Evolutionary conservation across 2,888 invertebrate species (phyloP).

Genomic region (Dicranocentrus wangi): DNA sequence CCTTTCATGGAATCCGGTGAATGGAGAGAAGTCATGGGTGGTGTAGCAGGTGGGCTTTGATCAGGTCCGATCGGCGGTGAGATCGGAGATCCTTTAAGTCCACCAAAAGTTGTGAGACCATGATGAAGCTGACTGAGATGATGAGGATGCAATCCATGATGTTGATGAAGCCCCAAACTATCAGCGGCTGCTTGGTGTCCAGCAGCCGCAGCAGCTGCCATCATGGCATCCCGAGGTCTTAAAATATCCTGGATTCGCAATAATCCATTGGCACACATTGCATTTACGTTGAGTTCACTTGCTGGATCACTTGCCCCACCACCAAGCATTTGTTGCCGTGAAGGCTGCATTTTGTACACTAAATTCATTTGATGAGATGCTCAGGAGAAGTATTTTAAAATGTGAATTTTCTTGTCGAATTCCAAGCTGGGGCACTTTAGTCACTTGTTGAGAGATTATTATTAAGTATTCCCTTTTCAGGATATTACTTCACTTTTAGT

Average conservation of each 20-base stretch:
- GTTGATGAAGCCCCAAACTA: constrained; percentile 47
- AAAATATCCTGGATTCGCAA: constrained; percentile 72
- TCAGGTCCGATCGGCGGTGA: constrained; percentile 72
- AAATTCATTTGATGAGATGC: constrained; percentile 69
- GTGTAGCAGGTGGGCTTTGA: constrained; percentile 73
- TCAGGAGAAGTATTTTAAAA: no score
- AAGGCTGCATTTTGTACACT: constrained; percentile 71
- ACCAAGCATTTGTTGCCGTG: constrained; percentile 67
- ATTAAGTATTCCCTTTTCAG: no score
- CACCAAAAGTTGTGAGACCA: constrained; percentile 54
- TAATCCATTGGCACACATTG: constrained; percentile 71
- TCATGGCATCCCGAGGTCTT: constrained; percentile 67
- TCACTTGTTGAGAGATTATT: no score
- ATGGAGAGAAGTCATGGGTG: constrained; percentile 69
- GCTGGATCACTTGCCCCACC: constrained; percentile 61
- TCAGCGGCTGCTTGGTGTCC: constrained; percentile 46
- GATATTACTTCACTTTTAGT: no score
- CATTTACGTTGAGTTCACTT: constrained; percentile 66
- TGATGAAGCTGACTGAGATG: constrained; percentile 60
- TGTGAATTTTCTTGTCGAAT: no score
- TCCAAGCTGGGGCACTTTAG: no score
- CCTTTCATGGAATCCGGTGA: constrained; percentile 71
- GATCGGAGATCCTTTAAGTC: constrained; percentile 68
- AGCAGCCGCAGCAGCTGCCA: constrained; percentile 44
- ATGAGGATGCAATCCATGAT: constrained; percentile 60